Evolutionary conservation across 2,888 invertebrate species (phyloP).

Genomic region (Drosophila parthenogenetica): DNA sequence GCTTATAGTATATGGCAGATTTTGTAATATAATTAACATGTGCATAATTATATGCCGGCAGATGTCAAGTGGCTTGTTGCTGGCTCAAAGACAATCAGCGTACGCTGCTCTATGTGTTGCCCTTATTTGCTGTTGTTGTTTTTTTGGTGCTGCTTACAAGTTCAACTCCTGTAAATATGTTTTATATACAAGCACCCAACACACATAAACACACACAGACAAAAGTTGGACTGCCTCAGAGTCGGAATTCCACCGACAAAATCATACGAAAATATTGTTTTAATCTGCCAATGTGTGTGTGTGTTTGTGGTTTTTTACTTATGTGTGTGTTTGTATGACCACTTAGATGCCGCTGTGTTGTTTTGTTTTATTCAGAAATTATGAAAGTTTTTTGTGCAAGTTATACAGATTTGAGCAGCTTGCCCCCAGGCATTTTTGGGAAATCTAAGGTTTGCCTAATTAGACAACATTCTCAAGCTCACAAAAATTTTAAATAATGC

Average conservation of each 20-base stretch:
- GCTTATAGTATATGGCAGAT: background rate
- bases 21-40: constrained; percentile 58
- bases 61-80: constrained; percentile 62
- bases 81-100: constrained; percentile 65
- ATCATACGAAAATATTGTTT: constrained; percentile 70
- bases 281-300: constrained; percentile 11
- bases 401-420: constrained; percentile 41
- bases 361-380: constrained; percentile 62
- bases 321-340: constrained; percentile 39
- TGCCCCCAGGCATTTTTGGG: constrained; percentile 22
- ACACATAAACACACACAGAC: constrained; percentile 27
- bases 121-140: constrained; percentile 49
- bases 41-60: constrained; percentile 65
- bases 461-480: background rate
- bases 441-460: background rate
- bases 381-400: constrained; percentile 55
- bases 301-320: constrained; percentile 2
- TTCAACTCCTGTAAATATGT: constrained; percentile 70
- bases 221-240: constrained; percentile 64
- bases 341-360: constrained; percentile 47
- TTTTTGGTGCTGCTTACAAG: constrained; percentile 55
- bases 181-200: constrained; percentile 35
- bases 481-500: background rate
- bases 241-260: constrained; percentile 54
- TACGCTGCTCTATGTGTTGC: constrained; percentile 56